phyloP scores from a whole-genome alignment of 2,888 invertebrate species.

The Gerris lacustris region DNA sequence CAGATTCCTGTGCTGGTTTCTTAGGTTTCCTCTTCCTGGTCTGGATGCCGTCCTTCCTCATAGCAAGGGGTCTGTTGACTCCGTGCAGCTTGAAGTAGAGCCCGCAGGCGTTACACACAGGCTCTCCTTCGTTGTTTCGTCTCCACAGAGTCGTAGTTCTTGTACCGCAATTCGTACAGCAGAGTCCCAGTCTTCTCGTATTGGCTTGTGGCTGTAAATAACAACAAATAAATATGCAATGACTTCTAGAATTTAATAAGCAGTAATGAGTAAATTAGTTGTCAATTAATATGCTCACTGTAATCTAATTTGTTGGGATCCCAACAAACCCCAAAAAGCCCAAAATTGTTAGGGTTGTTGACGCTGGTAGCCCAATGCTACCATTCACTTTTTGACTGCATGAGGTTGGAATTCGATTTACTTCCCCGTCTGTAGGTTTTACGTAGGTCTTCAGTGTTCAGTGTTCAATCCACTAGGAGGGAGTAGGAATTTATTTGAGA shows the following conservation, averaged over 20 bases:
- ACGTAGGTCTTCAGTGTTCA: too few relatives aligned
- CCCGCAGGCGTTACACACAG: constrained; percentile 77
- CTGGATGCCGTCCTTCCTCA: constrained; percentile 98
- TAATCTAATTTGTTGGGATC: too few relatives aligned
- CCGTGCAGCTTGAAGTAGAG: constrained; percentile 75
- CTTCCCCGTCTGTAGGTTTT: too few relatives aligned
- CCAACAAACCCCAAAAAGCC: too few relatives aligned
- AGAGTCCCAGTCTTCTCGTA: constrained; percentile 43
- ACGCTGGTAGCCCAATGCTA: too few relatives aligned
- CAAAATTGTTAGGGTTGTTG: too few relatives aligned
- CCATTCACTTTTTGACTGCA: too few relatives aligned
- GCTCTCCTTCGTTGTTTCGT: constrained; percentile 93
- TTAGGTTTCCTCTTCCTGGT: constrained; percentile 75
- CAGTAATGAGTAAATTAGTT: not conserved
- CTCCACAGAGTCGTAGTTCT: constrained; percentile 95
- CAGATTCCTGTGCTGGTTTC: constrained; percentile 50
- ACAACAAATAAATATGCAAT: constrained; percentile 1
- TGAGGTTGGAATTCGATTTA: too few relatives aligned
- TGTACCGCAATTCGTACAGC: constrained; percentile 51
- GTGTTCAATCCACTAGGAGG: too few relatives aligned
- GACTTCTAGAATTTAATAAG: not conserved
- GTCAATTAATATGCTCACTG: too few relatives aligned
- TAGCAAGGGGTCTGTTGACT: constrained; percentile 83
- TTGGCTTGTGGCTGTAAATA: constrained; percentile 37
- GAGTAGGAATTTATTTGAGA: too few relatives aligned